These are phyloP conservation scores for Tyrophagus putrescentiae DNA, from an alignment of 1,140 invertebrate species.

Conservation along the genomic window DNA sequence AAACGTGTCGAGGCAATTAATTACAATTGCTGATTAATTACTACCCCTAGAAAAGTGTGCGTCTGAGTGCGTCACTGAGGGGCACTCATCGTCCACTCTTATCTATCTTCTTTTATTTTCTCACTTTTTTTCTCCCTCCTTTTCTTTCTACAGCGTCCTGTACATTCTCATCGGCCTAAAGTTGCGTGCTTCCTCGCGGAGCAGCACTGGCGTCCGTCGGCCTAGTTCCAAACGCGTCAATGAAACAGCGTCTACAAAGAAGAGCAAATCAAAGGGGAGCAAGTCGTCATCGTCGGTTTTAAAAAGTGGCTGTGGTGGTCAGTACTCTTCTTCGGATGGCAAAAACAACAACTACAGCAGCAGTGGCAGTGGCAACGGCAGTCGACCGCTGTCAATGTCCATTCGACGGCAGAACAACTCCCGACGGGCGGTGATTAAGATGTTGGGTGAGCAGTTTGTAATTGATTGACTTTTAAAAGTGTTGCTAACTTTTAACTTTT, in stretches of 20 bases:
- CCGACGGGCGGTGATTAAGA: constrained; percentile 27
- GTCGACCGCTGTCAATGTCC: constrained; percentile 2
- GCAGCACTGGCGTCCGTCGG: neutral
- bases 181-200: constrained; percentile 5
- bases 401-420: constrained; percentile 21
- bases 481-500: neutral
- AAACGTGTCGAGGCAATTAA: too few species aligned
- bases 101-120: too few species aligned
- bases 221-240: neutral
- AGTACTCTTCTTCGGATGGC: neutral
- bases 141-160: too few species aligned
- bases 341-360: neutral
- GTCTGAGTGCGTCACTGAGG: too few species aligned
- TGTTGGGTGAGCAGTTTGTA: constrained; percentile 25
- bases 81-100: too few species aligned
- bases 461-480: neutral
- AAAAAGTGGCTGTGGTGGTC: neutral
- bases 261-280: neutral
- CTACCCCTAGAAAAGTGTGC: too few species aligned
- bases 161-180: constrained; percentile 42
- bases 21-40: too few species aligned
- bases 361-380: neutral
- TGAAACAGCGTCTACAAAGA: neutral
- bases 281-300: too few species aligned
- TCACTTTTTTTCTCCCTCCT: too few species aligned